These are phyloP conservation scores for Drosophila azteca DNA, from an alignment of 1,140 invertebrate genomes.

Conservation along the genomic window DNA sequence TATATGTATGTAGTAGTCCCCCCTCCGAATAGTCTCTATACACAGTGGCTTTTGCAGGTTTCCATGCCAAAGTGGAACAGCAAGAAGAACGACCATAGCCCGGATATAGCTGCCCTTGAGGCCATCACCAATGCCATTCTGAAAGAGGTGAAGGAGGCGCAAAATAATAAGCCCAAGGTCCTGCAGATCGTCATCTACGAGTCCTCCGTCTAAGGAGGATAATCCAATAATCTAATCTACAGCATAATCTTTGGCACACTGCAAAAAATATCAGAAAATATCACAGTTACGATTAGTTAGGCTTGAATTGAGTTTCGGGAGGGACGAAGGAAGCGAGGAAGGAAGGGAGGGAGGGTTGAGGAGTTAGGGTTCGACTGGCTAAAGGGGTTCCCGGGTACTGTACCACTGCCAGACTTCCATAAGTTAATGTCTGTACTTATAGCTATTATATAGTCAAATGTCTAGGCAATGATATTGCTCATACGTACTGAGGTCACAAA, in stretches of 20 bases:
- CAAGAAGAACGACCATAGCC: constrained; percentile 84
- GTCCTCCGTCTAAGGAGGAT: constrained; percentile 86
- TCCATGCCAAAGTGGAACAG: constrained; percentile 85
- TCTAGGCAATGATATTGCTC: constrained; percentile 73
- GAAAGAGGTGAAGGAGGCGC: constrained; percentile 84
- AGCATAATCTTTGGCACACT: constrained; percentile 34
- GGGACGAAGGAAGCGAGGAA: too few species aligned
- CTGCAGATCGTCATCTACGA: constrained; percentile 94
- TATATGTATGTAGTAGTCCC: too few species aligned
- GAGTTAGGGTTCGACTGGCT: neutral
- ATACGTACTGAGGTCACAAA: constrained; percentile 62
- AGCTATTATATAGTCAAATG: constrained; percentile 65
- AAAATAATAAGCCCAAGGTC: constrained; percentile 85
- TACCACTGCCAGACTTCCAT: constrained; percentile 58
- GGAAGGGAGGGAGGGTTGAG: constrained; percentile 1
- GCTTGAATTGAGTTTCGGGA: constrained; percentile 22
- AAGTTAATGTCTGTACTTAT: constrained; percentile 48
- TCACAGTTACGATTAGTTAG: constrained; percentile 49
- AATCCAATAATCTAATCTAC: constrained; percentile 16
- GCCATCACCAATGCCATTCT: constrained; percentile 89
- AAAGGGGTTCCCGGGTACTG: neutral
- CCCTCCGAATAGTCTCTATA: too few species aligned
- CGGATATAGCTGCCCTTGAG: constrained; percentile 89
- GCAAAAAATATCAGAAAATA: constrained; percentile 40
- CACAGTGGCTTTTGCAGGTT: constrained; percentile 65